A percentile compares a stretch with the other conserved stretches of the same genome.
phyloP scores from a whole-genome alignment of 2,888 invertebrate species.

The Dexiosoma caninum region DNA sequence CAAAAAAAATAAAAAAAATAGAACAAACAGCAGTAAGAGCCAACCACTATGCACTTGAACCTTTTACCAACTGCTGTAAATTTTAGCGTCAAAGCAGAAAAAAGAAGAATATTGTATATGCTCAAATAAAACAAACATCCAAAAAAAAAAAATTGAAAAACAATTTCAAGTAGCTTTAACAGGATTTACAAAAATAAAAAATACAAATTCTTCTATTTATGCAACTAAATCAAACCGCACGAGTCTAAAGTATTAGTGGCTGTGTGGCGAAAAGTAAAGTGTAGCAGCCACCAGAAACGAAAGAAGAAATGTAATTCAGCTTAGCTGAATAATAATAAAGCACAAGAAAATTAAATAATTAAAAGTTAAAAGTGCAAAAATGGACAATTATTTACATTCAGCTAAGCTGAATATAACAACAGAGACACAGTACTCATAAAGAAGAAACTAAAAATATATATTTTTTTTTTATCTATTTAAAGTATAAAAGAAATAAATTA shows the following conservation, averaged over 20 bases:
- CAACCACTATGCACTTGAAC: slow-evolving; percentile 45
- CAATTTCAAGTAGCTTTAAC: slow-evolving; percentile 51
- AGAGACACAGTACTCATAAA: too few relatives aligned
- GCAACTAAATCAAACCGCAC: slow-evolving; percentile 55
- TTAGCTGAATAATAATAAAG: slow-evolving; percentile 39
- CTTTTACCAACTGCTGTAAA: slow-evolving; percentile 46
- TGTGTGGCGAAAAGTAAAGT: neutral
- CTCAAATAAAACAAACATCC: neutral
- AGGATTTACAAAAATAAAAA: slow-evolving; percentile 38
- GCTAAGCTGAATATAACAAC: neutral
- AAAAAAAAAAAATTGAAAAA: slow-evolving; percentile 33
- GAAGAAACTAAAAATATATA: neutral
- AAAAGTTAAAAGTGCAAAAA: slow-evolving; percentile 40
- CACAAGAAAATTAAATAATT: slow-evolving; percentile 42
- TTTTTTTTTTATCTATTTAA: too few relatives aligned
- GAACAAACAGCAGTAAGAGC: neutral
- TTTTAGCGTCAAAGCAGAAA: slow-evolving; percentile 20
- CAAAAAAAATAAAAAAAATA: neutral
- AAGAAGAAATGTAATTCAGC: slow-evolving; percentile 13
- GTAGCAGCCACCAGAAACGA: neutral
- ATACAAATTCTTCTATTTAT: slow-evolving; percentile 37
- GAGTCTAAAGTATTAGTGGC: slow-evolving; percentile 51
- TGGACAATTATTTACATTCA: neutral
- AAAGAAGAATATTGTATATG: neutral
- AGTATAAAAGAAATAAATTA: neutral